phyloP scores from a whole-genome alignment of 2,797 vertebrate genomes.

The Falco novaeseelandiae region DNA sequence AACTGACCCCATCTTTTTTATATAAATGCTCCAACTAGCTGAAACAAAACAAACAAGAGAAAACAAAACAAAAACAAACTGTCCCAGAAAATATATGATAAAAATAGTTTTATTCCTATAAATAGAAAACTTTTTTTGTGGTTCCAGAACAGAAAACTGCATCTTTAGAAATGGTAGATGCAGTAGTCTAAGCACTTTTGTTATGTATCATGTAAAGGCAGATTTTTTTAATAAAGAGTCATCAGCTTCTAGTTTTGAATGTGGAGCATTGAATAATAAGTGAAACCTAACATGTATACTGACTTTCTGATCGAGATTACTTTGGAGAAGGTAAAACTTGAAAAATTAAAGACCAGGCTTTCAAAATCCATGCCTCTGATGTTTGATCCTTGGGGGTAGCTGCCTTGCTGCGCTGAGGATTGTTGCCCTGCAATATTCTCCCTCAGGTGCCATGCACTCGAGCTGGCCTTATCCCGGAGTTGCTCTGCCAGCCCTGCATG shows the following conservation, averaged over 20 bases:
- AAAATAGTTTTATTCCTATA: constrained; percentile 17
- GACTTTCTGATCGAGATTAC: not conserved
- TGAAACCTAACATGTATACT: not conserved
- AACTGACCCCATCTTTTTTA: constrained; percentile 22
- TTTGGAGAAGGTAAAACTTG: not conserved
- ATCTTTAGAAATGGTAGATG: not conserved
- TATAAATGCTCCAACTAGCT: constrained; percentile 19
- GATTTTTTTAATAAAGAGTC: not conserved
- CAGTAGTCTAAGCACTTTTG: not conserved
- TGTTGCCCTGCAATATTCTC: not conserved
- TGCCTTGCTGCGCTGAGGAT: not conserved
- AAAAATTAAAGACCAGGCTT: not conserved
- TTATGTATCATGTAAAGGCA: not conserved
- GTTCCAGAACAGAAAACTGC: not conserved
- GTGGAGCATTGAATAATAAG: not conserved
- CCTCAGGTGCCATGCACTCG: not conserved
- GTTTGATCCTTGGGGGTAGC: not conserved
- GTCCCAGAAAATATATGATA: not conserved
- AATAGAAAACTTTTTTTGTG: not conserved
- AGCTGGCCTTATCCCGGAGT: not conserved
- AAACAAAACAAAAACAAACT: constrained; percentile 23
- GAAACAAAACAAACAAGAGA: constrained; percentile 49
- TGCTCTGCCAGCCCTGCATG: not conserved
- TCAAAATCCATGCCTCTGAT: not conserved
- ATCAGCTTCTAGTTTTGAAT: not conserved